A percentile compares a stretch with the other conserved stretches of the same genome.
phyloP scores from a whole-genome alignment of 2,113 vertebrate species.

The Alligator sinensis region DNA sequence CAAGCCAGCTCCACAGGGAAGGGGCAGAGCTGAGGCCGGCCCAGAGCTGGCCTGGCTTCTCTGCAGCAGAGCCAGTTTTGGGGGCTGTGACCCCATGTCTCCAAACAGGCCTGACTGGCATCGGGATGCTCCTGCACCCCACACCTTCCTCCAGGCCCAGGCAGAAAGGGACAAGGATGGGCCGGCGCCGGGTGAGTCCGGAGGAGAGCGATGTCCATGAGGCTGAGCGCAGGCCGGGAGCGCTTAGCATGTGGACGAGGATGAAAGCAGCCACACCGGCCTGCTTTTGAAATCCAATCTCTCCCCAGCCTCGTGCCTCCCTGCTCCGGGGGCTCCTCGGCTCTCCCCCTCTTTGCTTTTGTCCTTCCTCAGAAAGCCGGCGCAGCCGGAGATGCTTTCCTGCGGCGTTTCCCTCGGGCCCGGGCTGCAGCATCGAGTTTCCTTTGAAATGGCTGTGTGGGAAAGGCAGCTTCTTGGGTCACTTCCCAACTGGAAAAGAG shows the following conservation, averaged over 20 bases:
- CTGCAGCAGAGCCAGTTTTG: no score
- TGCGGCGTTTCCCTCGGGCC: slow-evolving; percentile 49
- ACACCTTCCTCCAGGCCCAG: no score
- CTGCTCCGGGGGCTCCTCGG: not conserved
- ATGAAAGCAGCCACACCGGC: not conserved
- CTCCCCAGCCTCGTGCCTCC: not conserved
- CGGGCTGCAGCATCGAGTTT: slow-evolving; percentile 62
- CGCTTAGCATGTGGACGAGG: slow-evolving; percentile 2
- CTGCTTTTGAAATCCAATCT: slow-evolving; percentile 48
- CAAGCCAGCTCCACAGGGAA: not conserved
- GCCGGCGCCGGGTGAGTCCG: not conserved
- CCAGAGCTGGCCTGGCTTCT: no score
- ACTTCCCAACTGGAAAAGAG: slow-evolving; percentile 62
- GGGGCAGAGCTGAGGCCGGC: no score
- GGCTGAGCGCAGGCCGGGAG: slow-evolving; percentile 9
- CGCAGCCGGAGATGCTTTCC: slow-evolving; percentile 51
- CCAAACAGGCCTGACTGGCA: no score
- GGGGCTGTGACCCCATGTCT: no score
- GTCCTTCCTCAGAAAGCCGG: not conserved
- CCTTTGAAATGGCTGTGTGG: slow-evolving; percentile 71
- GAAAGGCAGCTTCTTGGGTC: slow-evolving; percentile 67
- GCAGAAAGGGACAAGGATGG: not conserved
- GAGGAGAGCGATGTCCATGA: not conserved
- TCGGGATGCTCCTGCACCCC: no score
- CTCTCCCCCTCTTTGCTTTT: not conserved